Evolutionary conservation across 2,888 invertebrate species (phyloP), one percentile per base, ranked within the genome.

Genomic region (Pandemis corylana): DNA sequence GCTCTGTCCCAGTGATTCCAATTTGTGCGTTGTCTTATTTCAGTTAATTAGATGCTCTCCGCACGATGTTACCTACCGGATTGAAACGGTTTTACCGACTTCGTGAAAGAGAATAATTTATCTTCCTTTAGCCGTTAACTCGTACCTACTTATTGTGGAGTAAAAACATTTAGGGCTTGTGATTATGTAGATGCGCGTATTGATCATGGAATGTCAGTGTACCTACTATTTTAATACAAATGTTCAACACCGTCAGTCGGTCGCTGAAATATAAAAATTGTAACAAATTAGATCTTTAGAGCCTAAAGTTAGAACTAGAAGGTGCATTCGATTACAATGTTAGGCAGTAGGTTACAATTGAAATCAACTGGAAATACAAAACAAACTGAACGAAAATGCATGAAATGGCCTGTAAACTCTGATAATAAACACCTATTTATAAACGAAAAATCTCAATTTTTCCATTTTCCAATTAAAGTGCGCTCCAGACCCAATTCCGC

Each of bases 11-110:
- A 80, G 80, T 82, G 83, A 85, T 84, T 87, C 81, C 87, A 90
- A 90, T 91, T 90, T 87, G 88, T 87, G 82, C 77, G 79, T 87
- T 83, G 85, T 87, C 87, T 88, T 89, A 84, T 90, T 90, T 89
- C 81, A 87, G 85, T 87, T 90, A 90, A 90, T 90, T 89, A 87
- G 83, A 86, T 84, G 84, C 81, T 85, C 49, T 72, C 82, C 77
- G 78, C 80, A 77, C 81, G 80, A 81, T 80, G 78, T 46, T 70
- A 70, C 70, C 70, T 44, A 59, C 68, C 59, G 44, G 44, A 20
- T 59, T 56, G 12, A 59, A 59, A 61, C 15, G 61, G 61, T 61
- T 66, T 68, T 66, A 53, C 56, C 20, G 49, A 51, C 69, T 61
- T 59, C 7, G 53, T 10, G 53, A 46, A 56, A 49, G 9, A 41